These are phyloP conservation scores for Fundulus diaphanus DNA, from an alignment of 2,797 vertebrate species.

Conservation along the genomic window DNA sequence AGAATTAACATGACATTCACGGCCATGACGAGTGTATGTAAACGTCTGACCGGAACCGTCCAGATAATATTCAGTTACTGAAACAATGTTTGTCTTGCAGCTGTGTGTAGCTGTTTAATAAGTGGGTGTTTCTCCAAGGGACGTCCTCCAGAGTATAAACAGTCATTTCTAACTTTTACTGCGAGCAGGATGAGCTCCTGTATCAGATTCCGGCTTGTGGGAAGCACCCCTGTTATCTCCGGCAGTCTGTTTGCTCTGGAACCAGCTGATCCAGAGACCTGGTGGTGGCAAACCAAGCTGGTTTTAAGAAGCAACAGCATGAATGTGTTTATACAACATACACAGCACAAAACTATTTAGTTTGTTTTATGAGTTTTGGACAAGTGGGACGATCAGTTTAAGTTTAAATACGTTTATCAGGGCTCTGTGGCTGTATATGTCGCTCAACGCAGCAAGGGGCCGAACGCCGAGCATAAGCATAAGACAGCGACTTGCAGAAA, in stretches of 20 bases:
- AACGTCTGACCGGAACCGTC: not conserved
- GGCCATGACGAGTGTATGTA: not conserved
- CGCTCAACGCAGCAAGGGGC: slow-evolving; percentile 40
- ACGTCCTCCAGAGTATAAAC: slow-evolving; percentile 2
- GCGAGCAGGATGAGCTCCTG: slow-evolving; percentile 34
- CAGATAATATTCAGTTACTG: not conserved
- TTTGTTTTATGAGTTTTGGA: slow-evolving; percentile 20
- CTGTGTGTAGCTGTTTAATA: slow-evolving; percentile 7
- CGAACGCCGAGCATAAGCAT: slow-evolving; percentile 41
- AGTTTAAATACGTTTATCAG: slow-evolving; percentile 41
- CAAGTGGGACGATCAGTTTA: slow-evolving; percentile 22
- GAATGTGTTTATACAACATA: not conserved
- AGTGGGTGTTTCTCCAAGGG: slow-evolving; percentile 8
- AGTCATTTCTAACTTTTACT: slow-evolving; percentile 31
- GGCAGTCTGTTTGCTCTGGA: slow-evolving; percentile 55
- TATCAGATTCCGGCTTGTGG: slow-evolving; percentile 24
- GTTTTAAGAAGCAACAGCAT: slow-evolving; percentile 11
- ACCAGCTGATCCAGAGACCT: slow-evolving; percentile 59
- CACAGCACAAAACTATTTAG: not conserved
- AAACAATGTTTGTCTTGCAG: not conserved
- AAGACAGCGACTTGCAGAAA: slow-evolving; percentile 60
- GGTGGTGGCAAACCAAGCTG: slow-evolving; percentile 28
- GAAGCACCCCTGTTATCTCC: slow-evolving; percentile 38
- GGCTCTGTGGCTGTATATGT: slow-evolving; percentile 53
- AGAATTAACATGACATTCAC: not conserved